Conservation (phyloP, 2,888 invertebrate genomes). For the Lobophora halterata region DNA sequence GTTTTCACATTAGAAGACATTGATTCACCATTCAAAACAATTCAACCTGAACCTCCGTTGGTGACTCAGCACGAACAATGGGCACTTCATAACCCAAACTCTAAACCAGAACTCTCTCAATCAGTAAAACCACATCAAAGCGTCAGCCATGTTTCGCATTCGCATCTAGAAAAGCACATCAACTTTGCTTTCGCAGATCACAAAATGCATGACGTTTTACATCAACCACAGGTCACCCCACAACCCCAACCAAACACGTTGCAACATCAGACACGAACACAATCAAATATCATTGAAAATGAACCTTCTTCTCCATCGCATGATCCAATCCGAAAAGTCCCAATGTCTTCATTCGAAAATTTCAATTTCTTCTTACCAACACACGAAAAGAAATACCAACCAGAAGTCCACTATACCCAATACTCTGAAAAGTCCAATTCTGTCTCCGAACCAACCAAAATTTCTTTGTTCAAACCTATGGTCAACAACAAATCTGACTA, state of each 20-base stretch:
- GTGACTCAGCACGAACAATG: slow-evolving; percentile 31
- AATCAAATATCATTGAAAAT: too few relatives aligned
- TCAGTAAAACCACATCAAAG: slow-evolving; percentile 26
- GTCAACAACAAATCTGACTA: slow-evolving; percentile 31
- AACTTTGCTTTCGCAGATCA: slow-evolving; percentile 37
- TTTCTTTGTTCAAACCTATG: slow-evolving; percentile 41
- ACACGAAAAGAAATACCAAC: slow-evolving; percentile 32
- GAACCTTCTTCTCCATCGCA: slow-evolving; percentile 34
- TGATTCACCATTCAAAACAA: slow-evolving; percentile 45
- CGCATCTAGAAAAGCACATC: slow-evolving; percentile 32
- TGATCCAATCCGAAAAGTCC: slow-evolving; percentile 42
- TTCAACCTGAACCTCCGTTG: slow-evolving; percentile 41
- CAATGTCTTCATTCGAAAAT: slow-evolving; percentile 43
- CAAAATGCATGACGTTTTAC: slow-evolving; percentile 38
- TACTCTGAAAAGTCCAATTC: slow-evolving; percentile 1
- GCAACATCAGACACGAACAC: slow-evolving; percentile 32
- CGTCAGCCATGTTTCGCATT: slow-evolving; percentile 25
- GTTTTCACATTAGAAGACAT: slow-evolving; percentile 48
- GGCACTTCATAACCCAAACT: slow-evolving; percentile 20
- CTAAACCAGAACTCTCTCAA: slow-evolving; percentile 16
- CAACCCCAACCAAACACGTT: slow-evolving; percentile 18
- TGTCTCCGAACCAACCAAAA: slow-evolving; percentile 12
- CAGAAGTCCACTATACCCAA: slow-evolving; percentile 1
- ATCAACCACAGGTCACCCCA: slow-evolving; percentile 20
- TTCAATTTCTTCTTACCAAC: slow-evolving; percentile 51